Conservation (phyloP, 2,113 vertebrate species). For the Lamprotornis superbus region DNA sequence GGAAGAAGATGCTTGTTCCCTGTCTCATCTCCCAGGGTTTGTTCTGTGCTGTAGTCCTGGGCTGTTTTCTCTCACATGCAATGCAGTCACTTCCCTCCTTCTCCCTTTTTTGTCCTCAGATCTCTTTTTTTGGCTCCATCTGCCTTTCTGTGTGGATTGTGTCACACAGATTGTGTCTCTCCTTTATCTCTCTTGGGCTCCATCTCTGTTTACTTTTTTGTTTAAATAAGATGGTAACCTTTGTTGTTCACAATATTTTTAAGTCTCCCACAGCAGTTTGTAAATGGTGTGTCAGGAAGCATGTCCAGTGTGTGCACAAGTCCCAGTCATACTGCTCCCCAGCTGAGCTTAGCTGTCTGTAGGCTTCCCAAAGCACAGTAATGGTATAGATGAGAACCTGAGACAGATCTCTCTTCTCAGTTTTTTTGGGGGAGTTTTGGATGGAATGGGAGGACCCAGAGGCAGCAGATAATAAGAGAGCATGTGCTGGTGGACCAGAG, state of each 20-base stretch:
- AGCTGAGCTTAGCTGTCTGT: neutral
- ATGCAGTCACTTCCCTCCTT: neutral
- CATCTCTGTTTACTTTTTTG: neutral
- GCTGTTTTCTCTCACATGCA: neutral
- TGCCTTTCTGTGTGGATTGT: neutral
- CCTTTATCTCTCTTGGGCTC: neutral
- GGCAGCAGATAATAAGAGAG: neutral
- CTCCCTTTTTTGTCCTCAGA: neutral
- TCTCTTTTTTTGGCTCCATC: neutral
- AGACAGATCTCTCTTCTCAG: neutral
- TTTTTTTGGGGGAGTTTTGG: neutral
- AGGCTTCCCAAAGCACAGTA: neutral
- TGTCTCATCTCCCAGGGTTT: neutral
- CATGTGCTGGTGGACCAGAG: neutral
- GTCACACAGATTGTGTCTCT: neutral
- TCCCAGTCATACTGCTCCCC: neutral
- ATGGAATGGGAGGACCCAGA: neutral
- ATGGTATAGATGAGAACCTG: neutral
- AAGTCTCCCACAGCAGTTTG: neutral
- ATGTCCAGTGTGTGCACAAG: accelerated
- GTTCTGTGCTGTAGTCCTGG: accelerated
- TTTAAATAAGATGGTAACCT: neutral
- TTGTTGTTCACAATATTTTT: neutral
- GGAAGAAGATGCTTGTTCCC: neutral
- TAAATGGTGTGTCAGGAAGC: neutral